phyloP scores from a whole-genome alignment of 2,797 vertebrate species.

The Cuniculus paca region DNA sequence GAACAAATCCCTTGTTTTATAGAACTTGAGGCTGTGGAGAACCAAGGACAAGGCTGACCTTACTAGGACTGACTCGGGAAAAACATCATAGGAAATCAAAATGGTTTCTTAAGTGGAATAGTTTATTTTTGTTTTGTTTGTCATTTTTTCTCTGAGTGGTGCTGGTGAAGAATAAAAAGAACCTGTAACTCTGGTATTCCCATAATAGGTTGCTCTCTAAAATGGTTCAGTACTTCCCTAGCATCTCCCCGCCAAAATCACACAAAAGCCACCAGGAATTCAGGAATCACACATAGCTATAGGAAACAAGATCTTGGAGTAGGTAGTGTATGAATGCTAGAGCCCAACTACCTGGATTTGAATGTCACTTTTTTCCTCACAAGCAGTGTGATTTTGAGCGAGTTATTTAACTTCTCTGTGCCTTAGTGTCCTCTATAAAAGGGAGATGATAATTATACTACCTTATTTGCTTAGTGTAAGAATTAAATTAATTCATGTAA shows the following conservation, averaged over 20 bases:
- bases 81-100: background rate
- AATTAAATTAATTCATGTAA: constrained; percentile 36
- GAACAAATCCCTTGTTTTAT: background rate
- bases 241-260: background rate
- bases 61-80: background rate
- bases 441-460: background rate
- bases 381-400: background rate
- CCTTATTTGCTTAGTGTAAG: background rate
- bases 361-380: background rate
- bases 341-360: background rate
- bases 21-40: constrained; percentile 23
- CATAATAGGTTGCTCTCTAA: constrained; percentile 3
- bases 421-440: constrained; percentile 14
- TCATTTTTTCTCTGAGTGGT: background rate
- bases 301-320: background rate
- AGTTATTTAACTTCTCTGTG: background rate
- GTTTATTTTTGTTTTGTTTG: background rate
- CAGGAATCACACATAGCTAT: background rate
- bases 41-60: background rate
- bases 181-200: background rate
- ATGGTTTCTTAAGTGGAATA: background rate
- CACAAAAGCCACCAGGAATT: background rate
- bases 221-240: background rate
- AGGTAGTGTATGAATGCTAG: background rate
- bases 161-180: constrained; percentile 20